Evolutionary conservation across 2,888 invertebrate species (phyloP), one percentile per base, ranked within the genome.

Genomic region (Mayetiola destructor): DNA sequence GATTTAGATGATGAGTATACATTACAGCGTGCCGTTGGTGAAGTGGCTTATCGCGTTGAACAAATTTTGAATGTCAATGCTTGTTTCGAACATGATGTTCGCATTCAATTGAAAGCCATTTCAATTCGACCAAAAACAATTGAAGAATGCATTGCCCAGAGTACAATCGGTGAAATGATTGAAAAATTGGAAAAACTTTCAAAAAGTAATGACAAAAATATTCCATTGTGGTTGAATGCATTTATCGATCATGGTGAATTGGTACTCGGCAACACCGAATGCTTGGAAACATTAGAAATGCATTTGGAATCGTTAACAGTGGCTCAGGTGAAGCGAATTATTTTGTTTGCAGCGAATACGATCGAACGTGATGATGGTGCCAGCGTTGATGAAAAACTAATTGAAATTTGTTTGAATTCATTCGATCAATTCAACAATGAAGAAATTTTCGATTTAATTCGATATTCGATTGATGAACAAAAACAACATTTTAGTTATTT

Each of bases 241-340:
- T 61, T 69, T 1, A 57, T 69, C n/a, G 63, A 62, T 52, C 64
- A 66, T 3, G 60, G 61, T 1, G 56, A 56, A 9, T 57, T 65
- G 1, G 63, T 65, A 0, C 59, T 66, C 2, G 66, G 64, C 1
- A 69, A 67, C 58, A 65, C 66, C 1, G 69, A 69, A 58, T 69
- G 68, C 39, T 53, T 68, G 2, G 63, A 65, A 39, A 61, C 66
- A 1, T 64, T 69, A 2, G 61, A 59, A 27, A 58, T 63, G 1
- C 64, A 67, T 37, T 60, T 21, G 14, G n/a, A n/a, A 27, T 18
- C 35, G 10, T 18, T 57, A 1, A 52, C 36, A 2, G 35, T 53
- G 2, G 16, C 32, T 27, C 1, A 52, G 1, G 18, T 57, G n/a
- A 36, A 32, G 10, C 21, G 18, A 10, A 36, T 57, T 6, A 29